Conservation (phyloP, 2,113 vertebrate genomes). For the Aix galericulata region DNA sequence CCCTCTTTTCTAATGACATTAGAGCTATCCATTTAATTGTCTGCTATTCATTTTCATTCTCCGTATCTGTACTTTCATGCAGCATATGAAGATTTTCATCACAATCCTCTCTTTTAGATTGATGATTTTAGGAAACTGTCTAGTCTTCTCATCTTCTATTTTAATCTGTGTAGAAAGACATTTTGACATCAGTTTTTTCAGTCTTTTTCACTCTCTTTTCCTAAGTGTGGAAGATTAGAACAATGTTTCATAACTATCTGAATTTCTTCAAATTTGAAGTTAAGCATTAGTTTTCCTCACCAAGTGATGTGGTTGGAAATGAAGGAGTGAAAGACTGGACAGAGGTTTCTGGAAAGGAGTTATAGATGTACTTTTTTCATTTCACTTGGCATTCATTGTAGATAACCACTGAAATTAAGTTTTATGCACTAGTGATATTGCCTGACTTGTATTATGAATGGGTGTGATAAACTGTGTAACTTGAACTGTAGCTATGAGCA, state of each 20-base stretch:
- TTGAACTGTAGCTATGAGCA: neutral
- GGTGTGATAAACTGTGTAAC: neutral
- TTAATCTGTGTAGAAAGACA: neutral
- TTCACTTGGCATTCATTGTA: neutral
- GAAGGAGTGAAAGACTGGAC: neutral
- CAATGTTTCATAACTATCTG: neutral
- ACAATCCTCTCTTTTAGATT: neutral
- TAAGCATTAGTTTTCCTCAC: neutral
- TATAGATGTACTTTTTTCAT: neutral
- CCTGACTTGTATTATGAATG: neutral
- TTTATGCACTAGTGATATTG: neutral
- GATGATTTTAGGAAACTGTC: slow-evolving; percentile 30
- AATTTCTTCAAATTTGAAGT: neutral
- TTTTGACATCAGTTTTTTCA: neutral
- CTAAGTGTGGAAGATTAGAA: neutral
- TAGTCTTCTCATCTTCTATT: neutral
- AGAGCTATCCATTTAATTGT: slow-evolving; percentile 15
- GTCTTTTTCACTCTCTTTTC: neutral
- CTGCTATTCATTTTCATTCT: slow-evolving; percentile 3
- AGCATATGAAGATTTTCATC: slow-evolving; percentile 21
- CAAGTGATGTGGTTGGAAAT: neutral
- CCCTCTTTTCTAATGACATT: neutral
- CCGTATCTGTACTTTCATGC: neutral
- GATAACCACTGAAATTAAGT: neutral
- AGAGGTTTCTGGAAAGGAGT: neutral